Percentiles rank a stretch among this genome's conserved stretches.
phyloP scores from a whole-genome alignment of 1,140 invertebrate genomes.

The Drosophila navojoa region DNA sequence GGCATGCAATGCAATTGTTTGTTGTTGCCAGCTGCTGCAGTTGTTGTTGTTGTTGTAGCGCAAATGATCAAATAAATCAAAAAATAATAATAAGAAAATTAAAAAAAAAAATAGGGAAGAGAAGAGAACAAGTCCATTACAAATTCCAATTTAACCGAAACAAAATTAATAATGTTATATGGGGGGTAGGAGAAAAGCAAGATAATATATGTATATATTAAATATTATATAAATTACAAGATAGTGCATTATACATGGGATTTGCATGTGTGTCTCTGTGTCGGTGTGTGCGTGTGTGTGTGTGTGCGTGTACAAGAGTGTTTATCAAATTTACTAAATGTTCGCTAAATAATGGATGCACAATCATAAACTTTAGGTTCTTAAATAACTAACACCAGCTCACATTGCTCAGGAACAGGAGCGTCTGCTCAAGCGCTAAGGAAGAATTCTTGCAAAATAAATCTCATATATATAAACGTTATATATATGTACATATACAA shows the following conservation, averaged over 20 bases:
- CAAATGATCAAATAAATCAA: constrained; percentile 6
- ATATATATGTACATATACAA: no score
- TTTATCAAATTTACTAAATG: constrained; percentile 65
- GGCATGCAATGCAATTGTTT: constrained; percentile 32
- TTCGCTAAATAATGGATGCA: constrained; percentile 36
- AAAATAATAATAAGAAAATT: no score
- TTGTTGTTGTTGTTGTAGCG: constrained; percentile 25
- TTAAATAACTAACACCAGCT: constrained; percentile 65
- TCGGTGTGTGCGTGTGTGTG: constrained; percentile 5
- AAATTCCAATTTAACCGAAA: constrained; percentile 62
- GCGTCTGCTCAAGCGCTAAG: not conserved
- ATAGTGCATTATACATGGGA: constrained; percentile 38
- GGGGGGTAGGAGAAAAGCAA: not conserved
- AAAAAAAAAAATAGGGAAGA: not conserved
- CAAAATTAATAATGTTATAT: constrained; percentile 29
- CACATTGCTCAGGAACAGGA: constrained; percentile 4
- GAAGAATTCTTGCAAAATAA: not conserved
- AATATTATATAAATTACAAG: constrained; percentile 47
- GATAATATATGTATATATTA: constrained; percentile 19
- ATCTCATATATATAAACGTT: no score
- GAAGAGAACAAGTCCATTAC: constrained; percentile 30
- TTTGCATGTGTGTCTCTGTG: constrained; percentile 17
- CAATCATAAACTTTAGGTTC: constrained; percentile 31
- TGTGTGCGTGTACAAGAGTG: not conserved
- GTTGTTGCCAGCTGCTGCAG: not conserved